These are phyloP conservation scores for Calyptomena viridis DNA, from an alignment of 2,113 vertebrate genomes.

Conservation along the genomic window DNA sequence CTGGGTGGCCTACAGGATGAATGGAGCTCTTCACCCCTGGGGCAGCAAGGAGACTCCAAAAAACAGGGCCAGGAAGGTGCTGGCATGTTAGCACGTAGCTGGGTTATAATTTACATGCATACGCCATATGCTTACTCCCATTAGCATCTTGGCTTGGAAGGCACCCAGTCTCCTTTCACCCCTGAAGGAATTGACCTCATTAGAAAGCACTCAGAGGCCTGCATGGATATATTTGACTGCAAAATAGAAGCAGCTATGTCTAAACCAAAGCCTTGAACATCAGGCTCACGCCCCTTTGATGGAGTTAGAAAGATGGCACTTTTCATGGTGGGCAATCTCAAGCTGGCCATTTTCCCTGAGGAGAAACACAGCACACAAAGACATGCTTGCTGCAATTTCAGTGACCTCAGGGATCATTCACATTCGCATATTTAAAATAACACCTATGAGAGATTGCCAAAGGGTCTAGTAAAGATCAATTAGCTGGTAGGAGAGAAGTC, in stretches of 20 bases:
- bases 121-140: conserved; percentile 3
- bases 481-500: conserved; percentile 1
- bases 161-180: conserved; percentile 31
- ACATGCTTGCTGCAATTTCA: neutral
- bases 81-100: conserved; percentile 51
- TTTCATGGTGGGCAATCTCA: neutral
- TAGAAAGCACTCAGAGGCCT: neutral
- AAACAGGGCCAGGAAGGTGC: conserved; percentile 44
- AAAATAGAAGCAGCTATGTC: neutral
- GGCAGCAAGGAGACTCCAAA: conserved; percentile 33
- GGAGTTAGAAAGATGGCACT: neutral
- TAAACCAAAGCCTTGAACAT: neutral
- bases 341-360: neutral
- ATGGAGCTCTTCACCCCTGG: conserved; percentile 57
- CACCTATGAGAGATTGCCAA: neutral
- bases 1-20: conserved; percentile 68
- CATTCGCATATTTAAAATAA: neutral
- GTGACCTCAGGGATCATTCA: neutral
- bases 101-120: conserved; percentile 32
- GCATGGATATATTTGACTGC: neutral
- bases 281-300: neutral
- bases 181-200: neutral
- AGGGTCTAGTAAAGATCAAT: conserved; percentile 10
- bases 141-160: conserved; percentile 16
- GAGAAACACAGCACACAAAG: neutral